Percentiles rank a stretch among this genome's conserved stretches.
phyloP scores from a whole-genome alignment of 2,888 invertebrate species.

The Anagyrus pseudococci region DNA sequence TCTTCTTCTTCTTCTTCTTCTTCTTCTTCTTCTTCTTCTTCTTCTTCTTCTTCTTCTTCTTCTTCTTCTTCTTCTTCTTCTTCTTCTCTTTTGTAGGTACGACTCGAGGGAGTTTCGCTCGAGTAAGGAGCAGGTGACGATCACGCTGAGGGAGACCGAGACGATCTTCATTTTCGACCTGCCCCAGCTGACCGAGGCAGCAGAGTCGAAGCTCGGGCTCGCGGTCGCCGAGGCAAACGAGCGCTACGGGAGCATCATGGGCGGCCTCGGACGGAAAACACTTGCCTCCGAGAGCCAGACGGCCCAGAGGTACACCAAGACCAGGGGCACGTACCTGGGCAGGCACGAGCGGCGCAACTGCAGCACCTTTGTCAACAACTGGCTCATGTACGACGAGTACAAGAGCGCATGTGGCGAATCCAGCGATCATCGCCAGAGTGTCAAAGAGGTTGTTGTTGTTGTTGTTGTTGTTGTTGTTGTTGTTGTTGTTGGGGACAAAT shows the following conservation, averaged over 20 bases:
- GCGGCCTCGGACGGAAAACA: conserved; percentile 72
- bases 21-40: too few species aligned
- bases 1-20: too few species aligned
- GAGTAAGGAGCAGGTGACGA: conserved; percentile 7
- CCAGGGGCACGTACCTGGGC: conserved; percentile 69
- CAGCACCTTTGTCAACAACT: conserved; percentile 74
- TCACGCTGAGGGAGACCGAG: conserved; percentile 71
- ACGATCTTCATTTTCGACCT: conserved; percentile 71
- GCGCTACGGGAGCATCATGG: conserved; percentile 72
- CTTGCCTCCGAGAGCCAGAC: conserved; percentile 75
- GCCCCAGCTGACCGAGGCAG: conserved; percentile 69
- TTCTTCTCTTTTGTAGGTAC: too few species aligned
- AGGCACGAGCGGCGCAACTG: conserved; percentile 66
- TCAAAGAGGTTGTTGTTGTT: too few species aligned
- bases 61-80: too few species aligned
- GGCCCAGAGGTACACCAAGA: conserved; percentile 67
- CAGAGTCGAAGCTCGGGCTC: conserved; percentile 67
- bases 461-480: too few species aligned
- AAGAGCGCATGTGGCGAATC: not conserved
- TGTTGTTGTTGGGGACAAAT: too few species aligned
- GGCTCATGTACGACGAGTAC: conserved; percentile 78
- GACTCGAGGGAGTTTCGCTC: not conserved
- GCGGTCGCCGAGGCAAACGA: conserved; percentile 70
- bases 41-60: too few species aligned
- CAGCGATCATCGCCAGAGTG: not conserved